A percentile compares a stretch with the other conserved stretches of the same genome.
Conservation (phyloP, 2,113 vertebrate genomes). For the Podiceps cristatus region DNA sequence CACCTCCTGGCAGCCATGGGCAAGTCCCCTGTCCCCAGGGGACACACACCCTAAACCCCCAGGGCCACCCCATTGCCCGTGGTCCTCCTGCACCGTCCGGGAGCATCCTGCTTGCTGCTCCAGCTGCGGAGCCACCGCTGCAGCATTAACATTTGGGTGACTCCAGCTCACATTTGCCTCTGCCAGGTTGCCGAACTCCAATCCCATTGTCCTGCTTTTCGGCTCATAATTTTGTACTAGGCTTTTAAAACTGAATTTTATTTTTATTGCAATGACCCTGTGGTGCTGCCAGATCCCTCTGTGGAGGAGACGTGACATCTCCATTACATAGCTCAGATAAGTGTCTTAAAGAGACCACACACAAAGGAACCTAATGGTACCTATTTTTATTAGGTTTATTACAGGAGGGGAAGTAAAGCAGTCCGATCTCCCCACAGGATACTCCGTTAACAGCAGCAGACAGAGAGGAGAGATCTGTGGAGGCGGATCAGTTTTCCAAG, state of each 20-base stretch:
- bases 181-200: background rate
- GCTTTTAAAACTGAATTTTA: slow-evolving; percentile 50
- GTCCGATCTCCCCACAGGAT: slow-evolving; percentile 63
- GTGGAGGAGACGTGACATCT: slow-evolving; percentile 60
- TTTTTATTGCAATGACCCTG: slow-evolving; percentile 50
- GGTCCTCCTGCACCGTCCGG: background rate
- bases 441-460: slow-evolving; percentile 58
- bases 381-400: slow-evolving; percentile 74
- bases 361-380: slow-evolving; percentile 63
- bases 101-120: background rate
- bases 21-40: background rate
- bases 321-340: slow-evolving; percentile 67
- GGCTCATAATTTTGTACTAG: background rate
- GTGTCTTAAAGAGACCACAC: slow-evolving; percentile 70
- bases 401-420: slow-evolving; percentile 63
- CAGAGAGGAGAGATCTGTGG: slow-evolving; percentile 63
- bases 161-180: background rate
- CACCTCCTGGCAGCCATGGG: background rate
- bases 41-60: background rate
- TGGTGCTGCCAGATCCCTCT: slow-evolving; percentile 17
- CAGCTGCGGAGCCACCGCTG: background rate
- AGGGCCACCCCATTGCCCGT: background rate
- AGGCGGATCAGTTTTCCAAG: slow-evolving; percentile 68
- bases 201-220: background rate
- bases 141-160: background rate